A percentile compares a stretch with the other conserved stretches of the same genome.
phyloP scores from a whole-genome alignment of 2,113 vertebrate species.

The Synchiropus splendidus region DNA sequence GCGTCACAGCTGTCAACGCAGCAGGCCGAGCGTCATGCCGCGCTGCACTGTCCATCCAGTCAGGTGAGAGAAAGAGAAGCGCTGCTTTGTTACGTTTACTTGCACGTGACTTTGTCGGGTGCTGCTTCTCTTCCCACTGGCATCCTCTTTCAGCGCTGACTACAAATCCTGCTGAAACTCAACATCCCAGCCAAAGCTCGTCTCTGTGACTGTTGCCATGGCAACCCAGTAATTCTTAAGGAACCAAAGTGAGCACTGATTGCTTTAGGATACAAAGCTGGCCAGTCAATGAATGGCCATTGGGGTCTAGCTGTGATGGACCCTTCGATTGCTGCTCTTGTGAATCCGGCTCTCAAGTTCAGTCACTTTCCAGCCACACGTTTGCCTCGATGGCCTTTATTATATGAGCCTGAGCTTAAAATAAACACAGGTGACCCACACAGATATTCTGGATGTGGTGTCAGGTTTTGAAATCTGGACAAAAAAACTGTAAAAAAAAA shows the following conservation, averaged over 20 bases:
- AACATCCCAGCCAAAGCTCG: conserved; percentile 38
- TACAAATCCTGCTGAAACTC: conserved; percentile 35
- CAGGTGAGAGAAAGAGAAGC: not conserved
- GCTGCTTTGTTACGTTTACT: not conserved
- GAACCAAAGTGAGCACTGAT: conserved; percentile 18
- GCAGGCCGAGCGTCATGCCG: conserved; percentile 72
- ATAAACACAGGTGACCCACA: too few species aligned
- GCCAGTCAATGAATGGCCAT: too few species aligned
- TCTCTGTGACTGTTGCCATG: conserved; percentile 37
- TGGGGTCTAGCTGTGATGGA: not conserved
- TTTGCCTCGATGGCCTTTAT: too few species aligned
- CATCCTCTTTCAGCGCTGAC: conserved; percentile 35
- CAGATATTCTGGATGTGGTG: too few species aligned
- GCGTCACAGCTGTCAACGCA: conserved; percentile 71
- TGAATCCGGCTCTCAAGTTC: too few species aligned
- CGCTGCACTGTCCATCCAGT: conserved; percentile 70
- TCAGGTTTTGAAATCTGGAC: too few species aligned
- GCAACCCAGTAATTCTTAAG: conserved; percentile 52
- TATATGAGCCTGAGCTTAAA: too few species aligned
- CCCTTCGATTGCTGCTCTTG: too few species aligned
- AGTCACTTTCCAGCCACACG: too few species aligned
- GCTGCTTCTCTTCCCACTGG: not conserved
- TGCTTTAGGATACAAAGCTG: conserved; percentile 27
- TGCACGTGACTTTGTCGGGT: not conserved
- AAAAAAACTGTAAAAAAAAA: too few species aligned